Base-by-base conservation (phyloP, 1,140 invertebrate species). In the Drosophila sturtevanti region DNA sequence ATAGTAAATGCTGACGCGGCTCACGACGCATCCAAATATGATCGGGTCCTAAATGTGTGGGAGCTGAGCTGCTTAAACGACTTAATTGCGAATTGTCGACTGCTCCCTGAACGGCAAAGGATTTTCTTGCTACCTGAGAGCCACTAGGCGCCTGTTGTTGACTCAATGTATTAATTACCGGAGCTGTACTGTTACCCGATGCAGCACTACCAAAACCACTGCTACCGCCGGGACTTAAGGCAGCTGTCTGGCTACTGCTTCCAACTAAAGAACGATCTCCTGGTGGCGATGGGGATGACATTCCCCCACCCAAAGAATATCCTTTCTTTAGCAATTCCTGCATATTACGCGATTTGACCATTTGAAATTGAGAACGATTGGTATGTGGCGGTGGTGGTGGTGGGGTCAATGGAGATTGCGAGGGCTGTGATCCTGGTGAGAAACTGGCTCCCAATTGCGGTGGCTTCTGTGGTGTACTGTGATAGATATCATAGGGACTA, bases 11-110 rank as follows among this genome's bases (percentile, higher is more conserved):
- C 81, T 96, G 96, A 41, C 97, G 93, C 12, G 97, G 96, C 90
- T 98, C 97, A 62, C 97, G 92, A 21, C 96, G 93, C 81, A 95
- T 94, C 97, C 97, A 98, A 61, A 97, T 95, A 92, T 97, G 93
- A 12, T 87, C 89, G 91, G 93, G 91, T 86, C 94, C 80, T 82
- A 97, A 95, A 70, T 97, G 92, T 31, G 96, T 96, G n/a, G 96
- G 96, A 12, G 96, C 96, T 24, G 96, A 97, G 54, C 96, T 96
- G 2, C 96, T 97, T 0, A 97, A 92, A 37, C 96, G 94, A 6
- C 96, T 95, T 63, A 93, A 91, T 38, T 85, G 89, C 0, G 81
- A 74, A 65, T 44, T 89, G 35, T 91, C 89, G 3, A 72, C 67
- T 16, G 72, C 67, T 11, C 70, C 61, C 21, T 76, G 90, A 55